Conservation (phyloP, 2,113 vertebrate species). For the Petaurus breviceps region DNA sequence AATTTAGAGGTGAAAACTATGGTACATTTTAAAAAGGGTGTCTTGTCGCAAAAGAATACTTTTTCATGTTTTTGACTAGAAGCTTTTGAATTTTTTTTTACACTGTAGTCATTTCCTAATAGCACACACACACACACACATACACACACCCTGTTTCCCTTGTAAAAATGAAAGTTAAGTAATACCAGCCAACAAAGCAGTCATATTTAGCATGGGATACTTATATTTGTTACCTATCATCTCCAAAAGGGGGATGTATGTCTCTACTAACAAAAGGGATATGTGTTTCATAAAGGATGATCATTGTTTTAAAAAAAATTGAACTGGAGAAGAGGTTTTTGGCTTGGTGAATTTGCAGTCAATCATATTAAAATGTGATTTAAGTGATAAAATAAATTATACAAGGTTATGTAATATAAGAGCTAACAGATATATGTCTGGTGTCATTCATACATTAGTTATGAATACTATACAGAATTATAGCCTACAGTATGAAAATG, state of each 20-base stretch:
- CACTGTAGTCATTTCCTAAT: too few relatives aligned
- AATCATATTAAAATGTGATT: constrained; percentile 11
- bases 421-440: background rate
- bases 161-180: background rate
- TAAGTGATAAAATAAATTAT: background rate
- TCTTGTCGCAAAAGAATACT: too few relatives aligned
- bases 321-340: background rate
- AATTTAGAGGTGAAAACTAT: too few relatives aligned
- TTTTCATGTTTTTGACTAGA: too few relatives aligned
- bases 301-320: background rate
- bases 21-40: too few relatives aligned
- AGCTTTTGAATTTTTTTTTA: too few relatives aligned
- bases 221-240: background rate
- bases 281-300: background rate
- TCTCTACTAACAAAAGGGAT: background rate
- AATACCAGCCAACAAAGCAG: background rate
- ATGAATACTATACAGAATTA: constrained; percentile 13
- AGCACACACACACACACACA: too few relatives aligned
- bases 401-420: background rate
- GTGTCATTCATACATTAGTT: background rate
- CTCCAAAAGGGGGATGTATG: background rate
- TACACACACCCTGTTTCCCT: background rate
- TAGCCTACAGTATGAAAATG: background rate
- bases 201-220: background rate
- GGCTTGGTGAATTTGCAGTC: constrained; percentile 3